These are phyloP conservation scores for Phasia obesa DNA, from an alignment of 2,888 invertebrate genomes.

Conservation along the genomic window DNA sequence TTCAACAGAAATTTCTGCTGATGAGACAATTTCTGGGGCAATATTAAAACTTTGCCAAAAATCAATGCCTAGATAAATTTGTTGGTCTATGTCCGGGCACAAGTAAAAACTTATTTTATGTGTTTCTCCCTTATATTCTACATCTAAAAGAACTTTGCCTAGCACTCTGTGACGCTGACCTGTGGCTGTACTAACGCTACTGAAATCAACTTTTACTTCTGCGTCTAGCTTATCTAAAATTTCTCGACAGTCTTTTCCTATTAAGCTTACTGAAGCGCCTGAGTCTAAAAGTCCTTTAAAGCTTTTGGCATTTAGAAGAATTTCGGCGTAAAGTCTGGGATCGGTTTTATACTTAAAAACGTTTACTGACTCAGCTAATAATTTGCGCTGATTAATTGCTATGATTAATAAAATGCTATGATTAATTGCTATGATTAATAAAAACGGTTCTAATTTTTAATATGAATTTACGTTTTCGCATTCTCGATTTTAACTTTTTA, in stretches of 20 bases:
- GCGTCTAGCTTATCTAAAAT: not conserved
- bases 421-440: too few species aligned
- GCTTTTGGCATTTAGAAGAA: not conserved
- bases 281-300: conserved; percentile 21
- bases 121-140: not conserved
- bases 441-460: not conserved
- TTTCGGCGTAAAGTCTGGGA: conserved; percentile 4
- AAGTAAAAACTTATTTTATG: conserved; percentile 1
- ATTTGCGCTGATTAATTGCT: not conserved
- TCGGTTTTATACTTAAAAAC: not conserved
- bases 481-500: not conserved
- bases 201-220: not conserved
- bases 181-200: not conserved
- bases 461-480: not conserved
- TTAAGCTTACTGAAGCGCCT: conserved; percentile 16
- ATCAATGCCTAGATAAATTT: conserved; percentile 14
- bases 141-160: not conserved
- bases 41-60: conserved; percentile 24
- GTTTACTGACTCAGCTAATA: not conserved
- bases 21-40: conserved; percentile 12
- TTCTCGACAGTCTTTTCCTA: conserved; percentile 27
- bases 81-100: conserved; percentile 23
- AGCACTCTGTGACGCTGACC: conserved; percentile 14
- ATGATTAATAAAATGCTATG: too few species aligned
- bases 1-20: not conserved